Conservation (phyloP, 1,140 invertebrate species). For the Drepana arcuata region DNA sequence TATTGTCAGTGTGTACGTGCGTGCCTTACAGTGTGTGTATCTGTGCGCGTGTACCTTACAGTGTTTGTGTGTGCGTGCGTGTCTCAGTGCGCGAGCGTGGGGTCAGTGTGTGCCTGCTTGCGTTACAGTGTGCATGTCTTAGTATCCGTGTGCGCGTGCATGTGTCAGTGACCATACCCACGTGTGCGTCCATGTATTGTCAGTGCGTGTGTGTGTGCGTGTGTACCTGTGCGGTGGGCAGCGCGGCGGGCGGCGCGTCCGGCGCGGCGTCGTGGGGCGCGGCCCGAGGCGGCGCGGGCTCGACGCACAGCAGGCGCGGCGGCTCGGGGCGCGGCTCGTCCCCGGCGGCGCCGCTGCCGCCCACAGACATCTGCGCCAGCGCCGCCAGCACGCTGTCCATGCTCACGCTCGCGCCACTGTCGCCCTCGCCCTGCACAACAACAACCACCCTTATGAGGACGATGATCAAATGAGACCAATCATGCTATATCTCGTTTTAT, state of each 20-base stretch:
- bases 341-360: slow-evolving; percentile 20
- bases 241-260: slow-evolving; percentile 5
- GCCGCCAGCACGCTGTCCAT: slow-evolving; percentile 46
- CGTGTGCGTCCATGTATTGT: background rate
- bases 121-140: no score
- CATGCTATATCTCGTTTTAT: no score
- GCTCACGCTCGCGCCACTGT: slow-evolving; percentile 23
- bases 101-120: no score
- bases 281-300: slow-evolving; percentile 42
- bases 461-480: no score
- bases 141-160: no score
- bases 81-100: no score
- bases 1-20: no score
- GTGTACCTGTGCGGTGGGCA: slow-evolving; percentile 7
- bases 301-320: slow-evolving; percentile 41
- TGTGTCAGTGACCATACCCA: no score
- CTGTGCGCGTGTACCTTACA: no score
- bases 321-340: slow-evolving; percentile 29
- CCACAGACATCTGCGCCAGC: slow-evolving; percentile 41
- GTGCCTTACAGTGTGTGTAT: no score
- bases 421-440: slow-evolving; percentile 46
- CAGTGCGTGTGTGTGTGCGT: background rate
- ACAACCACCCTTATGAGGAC: no score
- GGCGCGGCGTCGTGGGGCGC: slow-evolving; percentile 25
- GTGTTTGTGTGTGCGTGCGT: no score